Percentiles rank a stretch among this genome's conserved stretches.
Evolutionary conservation across 2,888 invertebrate species (phyloP).

Genomic region (Choreutis nemorana): DNA sequence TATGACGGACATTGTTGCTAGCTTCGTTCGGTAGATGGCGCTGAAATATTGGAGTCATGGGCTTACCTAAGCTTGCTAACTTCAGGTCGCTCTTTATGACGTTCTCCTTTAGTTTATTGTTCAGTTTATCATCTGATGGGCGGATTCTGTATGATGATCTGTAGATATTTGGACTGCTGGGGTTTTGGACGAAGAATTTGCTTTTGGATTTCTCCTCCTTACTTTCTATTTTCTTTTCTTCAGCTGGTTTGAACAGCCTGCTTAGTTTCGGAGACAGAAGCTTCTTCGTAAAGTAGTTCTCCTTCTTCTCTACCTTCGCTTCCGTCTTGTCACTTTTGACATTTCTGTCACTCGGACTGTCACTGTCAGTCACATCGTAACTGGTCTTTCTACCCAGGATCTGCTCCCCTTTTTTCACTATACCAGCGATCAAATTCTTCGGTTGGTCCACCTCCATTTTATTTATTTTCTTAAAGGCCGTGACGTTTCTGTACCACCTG

Average conservation of each 20-base stretch:
- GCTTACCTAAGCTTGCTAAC: slow-evolving; percentile 47
- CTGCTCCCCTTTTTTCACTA: slow-evolving; percentile 10
- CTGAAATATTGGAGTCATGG: slow-evolving; percentile 56
- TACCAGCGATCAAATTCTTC: slow-evolving; percentile 16
- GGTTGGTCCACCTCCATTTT: slow-evolving; percentile 26
- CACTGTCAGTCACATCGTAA: slow-evolving; percentile 36
- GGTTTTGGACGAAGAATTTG: slow-evolving; percentile 49
- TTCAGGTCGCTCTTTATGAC: slow-evolving; percentile 46
- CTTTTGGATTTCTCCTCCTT: slow-evolving; percentile 42
- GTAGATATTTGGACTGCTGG: slow-evolving; percentile 29
- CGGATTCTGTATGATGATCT: slow-evolving; percentile 35
- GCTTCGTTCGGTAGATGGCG: slow-evolving; percentile 29
- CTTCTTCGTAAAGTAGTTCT: slow-evolving; percentile 46
- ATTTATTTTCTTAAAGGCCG: slow-evolving; percentile 16
- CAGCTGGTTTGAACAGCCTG: slow-evolving; percentile 39
- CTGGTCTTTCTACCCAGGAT: slow-evolving; percentile 25
- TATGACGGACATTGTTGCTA: slow-evolving; percentile 45
- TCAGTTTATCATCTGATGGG: slow-evolving; percentile 19
- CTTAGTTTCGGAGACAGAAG: slow-evolving; percentile 51
- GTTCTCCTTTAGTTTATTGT: slow-evolving; percentile 16
- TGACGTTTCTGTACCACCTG: slow-evolving; percentile 24
- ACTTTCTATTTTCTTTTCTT: slow-evolving; percentile 26
- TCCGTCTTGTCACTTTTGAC: slow-evolving; percentile 20
- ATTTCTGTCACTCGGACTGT: too few species aligned
- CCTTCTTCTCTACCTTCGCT: slow-evolving; percentile 25